Conservation (phyloP, 1,140 invertebrate genomes). For the Drosophila ambigua region DNA sequence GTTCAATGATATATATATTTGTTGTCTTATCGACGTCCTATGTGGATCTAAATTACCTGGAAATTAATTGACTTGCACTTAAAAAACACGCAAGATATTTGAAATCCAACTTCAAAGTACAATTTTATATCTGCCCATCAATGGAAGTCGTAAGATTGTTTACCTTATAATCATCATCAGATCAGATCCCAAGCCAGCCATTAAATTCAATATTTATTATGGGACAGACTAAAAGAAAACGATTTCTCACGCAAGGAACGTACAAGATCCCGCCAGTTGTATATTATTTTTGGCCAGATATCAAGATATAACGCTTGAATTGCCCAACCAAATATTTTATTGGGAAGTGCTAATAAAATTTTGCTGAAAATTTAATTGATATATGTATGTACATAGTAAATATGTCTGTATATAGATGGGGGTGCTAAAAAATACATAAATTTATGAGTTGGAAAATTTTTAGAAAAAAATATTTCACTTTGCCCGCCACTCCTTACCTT, state of each 20-base stretch:
- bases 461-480: slow-evolving; percentile 5
- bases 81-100: too few species aligned
- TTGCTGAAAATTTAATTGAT: slow-evolving; percentile 16
- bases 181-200: slow-evolving; percentile 20
- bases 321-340: slow-evolving; percentile 40
- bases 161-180: slow-evolving; percentile 4
- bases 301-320: slow-evolving; percentile 25
- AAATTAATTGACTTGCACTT: not conserved
- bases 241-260: slow-evolving; percentile 28
- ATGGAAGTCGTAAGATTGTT: slow-evolving; percentile 1
- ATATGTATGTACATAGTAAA: not conserved
- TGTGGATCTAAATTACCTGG: slow-evolving; percentile 18
- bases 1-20: slow-evolving; percentile 6
- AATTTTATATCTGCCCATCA: slow-evolving; percentile 1
- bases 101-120: not conserved
- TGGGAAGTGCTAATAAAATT: slow-evolving; percentile 38
- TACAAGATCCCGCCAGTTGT: slow-evolving; percentile 21
- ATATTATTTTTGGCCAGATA: slow-evolving; percentile 62
- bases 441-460: slow-evolving; percentile 51
- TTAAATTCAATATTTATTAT: slow-evolving; percentile 46
- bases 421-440: slow-evolving; percentile 30
- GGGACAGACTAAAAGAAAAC: slow-evolving; percentile 6
- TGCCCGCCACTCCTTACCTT: not conserved
- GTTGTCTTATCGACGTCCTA: slow-evolving; percentile 24
- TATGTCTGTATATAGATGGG: not conserved